Evolutionary conservation across 2,113 vertebrate genomes (phyloP).

Genomic region (Motacilla tschutschensis): DNA sequence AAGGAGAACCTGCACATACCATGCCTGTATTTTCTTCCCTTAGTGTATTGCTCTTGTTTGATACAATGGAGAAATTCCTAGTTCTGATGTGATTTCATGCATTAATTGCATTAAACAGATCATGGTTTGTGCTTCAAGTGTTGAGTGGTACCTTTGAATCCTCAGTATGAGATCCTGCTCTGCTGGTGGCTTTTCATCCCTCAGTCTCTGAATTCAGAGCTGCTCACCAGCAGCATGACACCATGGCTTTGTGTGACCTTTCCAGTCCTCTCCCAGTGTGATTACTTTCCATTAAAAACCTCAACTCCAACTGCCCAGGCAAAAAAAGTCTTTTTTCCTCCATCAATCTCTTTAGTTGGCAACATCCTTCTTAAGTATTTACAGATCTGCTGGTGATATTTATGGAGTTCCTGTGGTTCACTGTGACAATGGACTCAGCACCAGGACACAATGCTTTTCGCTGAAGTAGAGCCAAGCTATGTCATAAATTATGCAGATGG

Average conservation of each 20-base stretch:
- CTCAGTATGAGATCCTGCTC: neutral
- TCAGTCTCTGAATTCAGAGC: neutral
- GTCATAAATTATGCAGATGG: neutral
- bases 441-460: neutral
- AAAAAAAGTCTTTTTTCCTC: neutral
- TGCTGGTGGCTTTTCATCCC: neutral
- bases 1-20: neutral
- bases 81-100: neutral
- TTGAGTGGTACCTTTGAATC: neutral
- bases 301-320: neutral
- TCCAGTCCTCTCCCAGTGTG: neutral
- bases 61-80: neutral
- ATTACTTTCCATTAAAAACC: neutral
- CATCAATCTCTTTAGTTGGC: neutral
- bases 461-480: neutral
- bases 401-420: neutral
- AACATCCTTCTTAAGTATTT: neutral
- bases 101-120: neutral
- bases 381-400: neutral
- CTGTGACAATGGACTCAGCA: neutral
- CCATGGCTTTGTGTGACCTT: neutral
- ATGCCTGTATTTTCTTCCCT: neutral
- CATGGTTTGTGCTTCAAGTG: neutral
- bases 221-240: neutral
- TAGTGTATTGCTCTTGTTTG: neutral